Percentiles rank a stretch among this genome's conserved stretches.
These are phyloP conservation scores for Spodoptera frugiperda DNA, from an alignment of 1,140 invertebrate genomes.

Conservation along the genomic window DNA sequence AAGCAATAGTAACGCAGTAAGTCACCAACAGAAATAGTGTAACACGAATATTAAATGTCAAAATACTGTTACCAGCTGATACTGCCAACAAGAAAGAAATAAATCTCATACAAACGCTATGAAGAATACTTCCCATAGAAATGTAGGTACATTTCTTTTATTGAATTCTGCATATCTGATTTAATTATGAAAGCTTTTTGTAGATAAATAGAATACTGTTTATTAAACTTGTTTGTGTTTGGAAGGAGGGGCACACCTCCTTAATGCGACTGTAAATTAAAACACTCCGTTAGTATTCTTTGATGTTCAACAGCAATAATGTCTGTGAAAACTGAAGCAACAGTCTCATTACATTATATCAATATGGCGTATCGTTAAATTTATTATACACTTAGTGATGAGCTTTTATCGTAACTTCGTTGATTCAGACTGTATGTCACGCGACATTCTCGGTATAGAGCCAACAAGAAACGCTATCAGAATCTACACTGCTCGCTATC, in stretches of 20 bases:
- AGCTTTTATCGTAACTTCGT: slow-evolving; percentile 28
- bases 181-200: slow-evolving; percentile 12
- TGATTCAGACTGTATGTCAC: slow-evolving; percentile 8
- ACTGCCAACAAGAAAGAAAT: background rate
- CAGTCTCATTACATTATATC: background rate
- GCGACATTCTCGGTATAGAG: slow-evolving; percentile 4
- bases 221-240: too few species aligned
- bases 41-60: slow-evolving; percentile 29
- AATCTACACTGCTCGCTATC: too few species aligned
- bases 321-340: slow-evolving; percentile 18
- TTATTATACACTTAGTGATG: slow-evolving; percentile 26
- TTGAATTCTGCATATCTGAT: slow-evolving; percentile 12
- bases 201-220: too few species aligned
- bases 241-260: too few species aligned
- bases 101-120: background rate
- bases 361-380: slow-evolving; percentile 11
- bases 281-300: slow-evolving; percentile 3
- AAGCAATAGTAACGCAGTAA: slow-evolving; percentile 22
- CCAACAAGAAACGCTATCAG: background rate
- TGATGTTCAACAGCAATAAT: slow-evolving; percentile 10
- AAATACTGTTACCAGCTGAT: slow-evolving; percentile 18
- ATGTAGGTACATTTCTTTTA: background rate
- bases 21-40: background rate
- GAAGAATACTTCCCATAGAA: background rate
- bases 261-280: slow-evolving; percentile 1